These are phyloP conservation scores for Clarias fuscus DNA, from an alignment of 2,797 vertebrate genomes.

Conservation along the genomic window DNA sequence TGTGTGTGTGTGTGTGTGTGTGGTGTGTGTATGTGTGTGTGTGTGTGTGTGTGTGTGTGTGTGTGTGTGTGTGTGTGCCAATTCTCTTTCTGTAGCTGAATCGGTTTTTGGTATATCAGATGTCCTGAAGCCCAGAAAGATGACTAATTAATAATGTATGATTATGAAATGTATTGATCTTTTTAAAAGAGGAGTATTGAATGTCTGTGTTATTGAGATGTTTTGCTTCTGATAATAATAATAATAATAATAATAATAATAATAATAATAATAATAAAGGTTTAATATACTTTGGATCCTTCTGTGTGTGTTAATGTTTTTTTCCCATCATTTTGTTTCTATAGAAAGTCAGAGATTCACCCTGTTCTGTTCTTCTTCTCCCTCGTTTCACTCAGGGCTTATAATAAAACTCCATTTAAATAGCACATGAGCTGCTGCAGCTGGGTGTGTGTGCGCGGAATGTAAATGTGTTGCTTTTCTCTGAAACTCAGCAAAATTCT, in stretches of 20 bases:
- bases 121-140: conserved; percentile 13
- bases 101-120: conserved; percentile 9
- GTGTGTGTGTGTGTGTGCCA: background rate
- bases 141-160: background rate
- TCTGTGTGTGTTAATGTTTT: background rate
- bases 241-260: background rate
- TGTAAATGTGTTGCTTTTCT: conserved; percentile 32
- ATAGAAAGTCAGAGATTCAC: background rate
- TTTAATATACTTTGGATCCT: background rate
- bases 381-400: background rate
- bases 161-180: background rate
- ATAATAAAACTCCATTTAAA: conserved; percentile 31
- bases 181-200: background rate
- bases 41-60: conserved; percentile 6
- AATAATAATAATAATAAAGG: background rate
- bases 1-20: background rate
- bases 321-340: background rate
- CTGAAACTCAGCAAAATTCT: conserved; percentile 13
- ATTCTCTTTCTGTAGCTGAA: background rate
- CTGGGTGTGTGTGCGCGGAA: conserved; percentile 13
- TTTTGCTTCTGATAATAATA: background rate
- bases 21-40: background rate
- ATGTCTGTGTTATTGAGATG: background rate
- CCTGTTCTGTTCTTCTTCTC: conserved; percentile 1
- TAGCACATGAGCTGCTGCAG: conserved; percentile 20